phyloP scores from a whole-genome alignment of 2,888 invertebrate genomes.

The Ypsolopha sequella region DNA sequence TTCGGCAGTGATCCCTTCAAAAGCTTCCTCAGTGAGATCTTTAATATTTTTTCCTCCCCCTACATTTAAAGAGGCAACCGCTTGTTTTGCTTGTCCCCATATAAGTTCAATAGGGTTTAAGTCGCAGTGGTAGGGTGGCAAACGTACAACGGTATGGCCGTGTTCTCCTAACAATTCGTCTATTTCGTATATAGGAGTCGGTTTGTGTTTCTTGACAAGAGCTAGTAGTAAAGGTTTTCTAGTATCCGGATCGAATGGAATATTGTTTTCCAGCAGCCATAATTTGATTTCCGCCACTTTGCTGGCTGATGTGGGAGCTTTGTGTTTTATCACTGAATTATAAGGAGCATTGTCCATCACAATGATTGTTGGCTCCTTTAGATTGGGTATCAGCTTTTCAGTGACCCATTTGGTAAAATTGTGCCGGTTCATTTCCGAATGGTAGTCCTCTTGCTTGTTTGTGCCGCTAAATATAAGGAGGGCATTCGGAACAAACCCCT shows the following conservation, averaged over 20 bases:
- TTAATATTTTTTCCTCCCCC: constrained; percentile 1
- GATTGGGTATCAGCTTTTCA: constrained; percentile 3
- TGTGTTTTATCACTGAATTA: constrained; percentile 1
- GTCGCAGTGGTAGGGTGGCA: constrained; percentile 3
- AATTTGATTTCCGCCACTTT: constrained; percentile 2
- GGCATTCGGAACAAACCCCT: constrained; percentile 2
- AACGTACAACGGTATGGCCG: constrained; percentile 2
- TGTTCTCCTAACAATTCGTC: background rate
- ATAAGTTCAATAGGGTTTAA: constrained; percentile 3
- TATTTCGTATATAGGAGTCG: constrained; percentile 1
- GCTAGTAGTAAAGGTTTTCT: constrained; percentile 1
- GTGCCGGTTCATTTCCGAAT: constrained; percentile 3
- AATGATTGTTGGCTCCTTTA: background rate
- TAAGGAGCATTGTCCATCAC: constrained; percentile 5
- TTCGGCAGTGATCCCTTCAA: background rate
- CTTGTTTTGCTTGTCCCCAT: background rate
- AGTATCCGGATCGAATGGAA: background rate
- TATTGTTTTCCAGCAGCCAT: constrained; percentile 4
- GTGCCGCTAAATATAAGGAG: constrained; percentile 1
- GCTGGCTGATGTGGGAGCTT: constrained; percentile 2
- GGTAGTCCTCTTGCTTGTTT: constrained; percentile 1
- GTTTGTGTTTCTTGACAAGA: constrained; percentile 2
- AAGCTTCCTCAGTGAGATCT: background rate
- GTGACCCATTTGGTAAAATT: constrained; percentile 4
- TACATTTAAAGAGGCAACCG: constrained; percentile 2